phyloP scores from a whole-genome alignment of 1,140 invertebrate genomes.

The Eubasilissa regina region DNA sequence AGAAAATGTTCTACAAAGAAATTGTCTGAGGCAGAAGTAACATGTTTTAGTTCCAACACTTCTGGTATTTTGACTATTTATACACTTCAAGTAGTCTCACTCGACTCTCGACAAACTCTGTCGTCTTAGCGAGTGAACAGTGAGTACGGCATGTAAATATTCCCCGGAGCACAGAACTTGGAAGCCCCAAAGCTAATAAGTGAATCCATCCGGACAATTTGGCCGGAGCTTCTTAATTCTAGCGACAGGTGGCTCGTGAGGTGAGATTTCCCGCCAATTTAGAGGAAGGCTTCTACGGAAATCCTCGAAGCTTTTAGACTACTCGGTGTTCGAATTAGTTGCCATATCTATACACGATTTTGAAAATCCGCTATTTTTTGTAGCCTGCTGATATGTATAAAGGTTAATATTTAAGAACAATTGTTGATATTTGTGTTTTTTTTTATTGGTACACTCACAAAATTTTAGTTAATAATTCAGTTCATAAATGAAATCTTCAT shows the following conservation, averaged over 20 bases:
- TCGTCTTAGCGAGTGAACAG: conserved; percentile 12
- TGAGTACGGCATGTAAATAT: conserved; percentile 36
- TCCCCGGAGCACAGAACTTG: not conserved
- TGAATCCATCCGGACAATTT: conserved; percentile 24
- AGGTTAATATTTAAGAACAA: no score
- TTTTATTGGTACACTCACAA: no score
- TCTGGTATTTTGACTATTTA: not conserved
- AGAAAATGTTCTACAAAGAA: not conserved
- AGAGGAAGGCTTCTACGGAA: not conserved
- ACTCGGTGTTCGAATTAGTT: conserved; percentile 12
- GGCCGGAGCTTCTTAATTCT: conserved; percentile 20
- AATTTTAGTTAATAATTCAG: no score
- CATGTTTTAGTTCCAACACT: conserved; percentile 4
- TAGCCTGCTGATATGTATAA: no score
- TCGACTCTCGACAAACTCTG: not conserved
- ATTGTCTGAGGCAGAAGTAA: not conserved
- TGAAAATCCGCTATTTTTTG: no score
- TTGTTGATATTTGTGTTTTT: no score
- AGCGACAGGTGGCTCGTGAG: conserved; percentile 33
- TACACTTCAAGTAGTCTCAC: not conserved
- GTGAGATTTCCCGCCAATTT: conserved; percentile 5
- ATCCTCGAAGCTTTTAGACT: not conserved
- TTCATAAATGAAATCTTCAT: no score
- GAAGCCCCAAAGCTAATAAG: conserved; percentile 22
- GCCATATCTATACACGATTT: no score